Percentiles rank a stretch among this genome's conserved stretches.
Conservation (phyloP, 2,797 vertebrate genomes). For the Macropus fuliginosus region DNA sequence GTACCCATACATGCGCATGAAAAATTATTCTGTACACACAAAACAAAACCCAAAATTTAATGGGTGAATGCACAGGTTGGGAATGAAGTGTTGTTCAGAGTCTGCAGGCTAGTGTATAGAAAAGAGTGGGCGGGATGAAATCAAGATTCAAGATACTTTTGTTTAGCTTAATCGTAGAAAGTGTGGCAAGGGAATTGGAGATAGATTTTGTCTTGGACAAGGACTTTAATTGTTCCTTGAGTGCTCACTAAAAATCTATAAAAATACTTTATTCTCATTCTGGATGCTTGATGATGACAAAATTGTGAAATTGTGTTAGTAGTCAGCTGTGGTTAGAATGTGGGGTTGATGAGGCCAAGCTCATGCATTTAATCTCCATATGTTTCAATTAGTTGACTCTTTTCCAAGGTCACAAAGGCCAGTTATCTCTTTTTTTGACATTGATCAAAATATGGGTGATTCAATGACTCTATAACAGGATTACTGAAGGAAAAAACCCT, state of each 20-base stretch:
- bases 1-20: neutral
- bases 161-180: neutral
- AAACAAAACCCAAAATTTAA: neutral
- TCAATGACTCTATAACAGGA: neutral
- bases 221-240: slow-evolving; percentile 11
- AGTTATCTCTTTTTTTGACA: neutral
- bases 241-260: slow-evolving; percentile 24
- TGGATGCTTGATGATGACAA: neutral
- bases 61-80: neutral
- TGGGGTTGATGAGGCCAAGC: neutral
- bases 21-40: neutral
- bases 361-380: neutral
- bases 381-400: neutral
- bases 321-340: slow-evolving; percentile 4
- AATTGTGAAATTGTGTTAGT: neutral
- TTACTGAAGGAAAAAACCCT: neutral
- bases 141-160: neutral
- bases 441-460: neutral
- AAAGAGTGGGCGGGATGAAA: neutral
- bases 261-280: slow-evolving; percentile 28
- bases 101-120: neutral
- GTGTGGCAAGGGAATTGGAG: neutral
- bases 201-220: neutral
- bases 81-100: neutral
- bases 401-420: neutral